Evolutionary conservation across 2,113 vertebrate genomes (phyloP).

Genomic region (Monopterus albus): DNA sequence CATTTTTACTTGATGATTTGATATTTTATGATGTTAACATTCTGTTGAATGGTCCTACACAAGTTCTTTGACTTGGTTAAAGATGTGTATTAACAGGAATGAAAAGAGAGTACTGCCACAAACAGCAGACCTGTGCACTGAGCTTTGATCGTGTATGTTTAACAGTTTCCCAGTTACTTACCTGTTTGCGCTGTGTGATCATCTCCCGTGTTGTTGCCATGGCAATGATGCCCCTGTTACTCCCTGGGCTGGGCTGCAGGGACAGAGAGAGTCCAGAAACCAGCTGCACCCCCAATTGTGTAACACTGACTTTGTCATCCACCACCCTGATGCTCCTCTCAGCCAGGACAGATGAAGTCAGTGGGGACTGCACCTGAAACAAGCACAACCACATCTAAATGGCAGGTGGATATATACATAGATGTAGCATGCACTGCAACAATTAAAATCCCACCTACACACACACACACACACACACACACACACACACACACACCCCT

Average conservation of each 20-base stretch:
- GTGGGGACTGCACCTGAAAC: constrained; percentile 90
- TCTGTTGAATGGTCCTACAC: neutral
- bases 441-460: neutral
- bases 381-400: neutral
- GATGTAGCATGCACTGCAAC: neutral
- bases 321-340: constrained; percentile 91
- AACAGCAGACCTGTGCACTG: neutral
- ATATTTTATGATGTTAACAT: neutral
- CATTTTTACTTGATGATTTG: neutral
- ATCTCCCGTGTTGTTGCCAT: constrained; percentile 87
- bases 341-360: constrained; percentile 89
- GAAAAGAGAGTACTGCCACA: constrained; percentile 6
- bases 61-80: neutral
- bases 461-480: neutral
- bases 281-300: constrained; percentile 92
- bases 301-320: constrained; percentile 95
- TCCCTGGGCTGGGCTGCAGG: constrained; percentile 90
- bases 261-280: constrained; percentile 91
- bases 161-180: constrained; percentile 67
- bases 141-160: constrained; percentile 28
- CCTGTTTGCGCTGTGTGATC: constrained; percentile 90
- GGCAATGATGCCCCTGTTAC: constrained; percentile 90
- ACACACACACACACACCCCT: constrained; percentile 3
- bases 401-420: neutral
- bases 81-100: constrained; percentile 13